These are phyloP conservation scores for Meleagris gallopavo DNA, from an alignment of 2,113 vertebrate genomes.

Conservation along the genomic window DNA sequence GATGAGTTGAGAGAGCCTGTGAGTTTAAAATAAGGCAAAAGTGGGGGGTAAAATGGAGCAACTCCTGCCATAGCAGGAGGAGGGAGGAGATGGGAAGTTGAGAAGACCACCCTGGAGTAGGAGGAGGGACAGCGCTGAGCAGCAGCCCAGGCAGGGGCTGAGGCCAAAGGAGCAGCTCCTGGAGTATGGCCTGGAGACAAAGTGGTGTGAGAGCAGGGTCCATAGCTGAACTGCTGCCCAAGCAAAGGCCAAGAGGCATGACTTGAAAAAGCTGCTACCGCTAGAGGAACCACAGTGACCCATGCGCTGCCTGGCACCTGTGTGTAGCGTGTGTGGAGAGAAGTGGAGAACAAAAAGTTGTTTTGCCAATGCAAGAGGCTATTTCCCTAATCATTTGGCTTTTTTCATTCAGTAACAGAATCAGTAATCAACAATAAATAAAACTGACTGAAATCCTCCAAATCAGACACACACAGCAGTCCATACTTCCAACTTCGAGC, in stretches of 20 bases:
- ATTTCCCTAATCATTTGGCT: rapidly evolving
- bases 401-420: background rate
- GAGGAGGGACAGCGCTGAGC: background rate
- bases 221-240: background rate
- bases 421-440: background rate
- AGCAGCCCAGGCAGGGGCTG: background rate
- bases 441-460: background rate
- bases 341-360: background rate
- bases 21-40: background rate
- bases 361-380: background rate
- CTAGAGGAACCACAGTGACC: background rate
- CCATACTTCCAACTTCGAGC: background rate
- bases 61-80: background rate
- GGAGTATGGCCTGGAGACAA: background rate
- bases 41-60: background rate
- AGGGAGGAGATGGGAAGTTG: background rate
- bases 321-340: too few relatives aligned
- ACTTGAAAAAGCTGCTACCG: background rate
- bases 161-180: background rate
- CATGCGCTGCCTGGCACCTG: background rate
- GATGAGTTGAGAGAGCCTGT: background rate
- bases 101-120: background rate
- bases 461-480: background rate
- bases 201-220: background rate
- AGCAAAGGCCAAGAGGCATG: background rate